Evolutionary conservation across 2,888 invertebrate species (phyloP).

Genomic region (Rhogogaster chlorosoma): DNA sequence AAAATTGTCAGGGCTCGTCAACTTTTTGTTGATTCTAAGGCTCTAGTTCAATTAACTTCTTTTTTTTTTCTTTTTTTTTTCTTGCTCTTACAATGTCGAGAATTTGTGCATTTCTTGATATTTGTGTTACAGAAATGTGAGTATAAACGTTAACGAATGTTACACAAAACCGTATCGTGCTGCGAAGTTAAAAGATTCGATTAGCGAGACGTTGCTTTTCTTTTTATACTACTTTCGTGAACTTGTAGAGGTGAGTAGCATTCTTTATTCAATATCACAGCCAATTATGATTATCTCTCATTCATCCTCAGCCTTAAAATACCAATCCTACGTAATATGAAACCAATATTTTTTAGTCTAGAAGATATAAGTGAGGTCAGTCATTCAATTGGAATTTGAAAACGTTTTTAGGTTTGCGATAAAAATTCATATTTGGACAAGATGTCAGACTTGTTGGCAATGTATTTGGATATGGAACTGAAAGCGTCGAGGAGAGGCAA

Average conservation of each 20-base stretch:
- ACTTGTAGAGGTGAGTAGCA: slow-evolving; percentile 71
- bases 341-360: background rate
- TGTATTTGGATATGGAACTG: slow-evolving; percentile 78
- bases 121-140: slow-evolving; percentile 74
- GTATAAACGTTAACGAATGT: slow-evolving; percentile 73
- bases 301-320: background rate
- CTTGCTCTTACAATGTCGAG: background rate
- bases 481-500: slow-evolving; percentile 72
- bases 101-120: background rate
- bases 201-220: slow-evolving; percentile 75
- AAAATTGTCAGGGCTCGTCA: background rate
- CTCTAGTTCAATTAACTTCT: background rate
- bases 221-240: slow-evolving; percentile 76
- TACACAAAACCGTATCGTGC: slow-evolving; percentile 74
- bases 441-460: slow-evolving; percentile 77
- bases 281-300: background rate
- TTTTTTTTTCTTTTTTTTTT: background rate
- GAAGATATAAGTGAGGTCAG: background rate
- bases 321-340: background rate
- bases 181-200: slow-evolving; percentile 74
- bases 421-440: slow-evolving; percentile 73
- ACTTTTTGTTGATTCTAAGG: background rate
- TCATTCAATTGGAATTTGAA: background rate
- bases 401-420: slow-evolving; percentile 68
- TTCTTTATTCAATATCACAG: background rate